These are phyloP conservation scores for Apeira syringaria DNA, from an alignment of 2,888 invertebrate species.

Conservation along the genomic window DNA sequence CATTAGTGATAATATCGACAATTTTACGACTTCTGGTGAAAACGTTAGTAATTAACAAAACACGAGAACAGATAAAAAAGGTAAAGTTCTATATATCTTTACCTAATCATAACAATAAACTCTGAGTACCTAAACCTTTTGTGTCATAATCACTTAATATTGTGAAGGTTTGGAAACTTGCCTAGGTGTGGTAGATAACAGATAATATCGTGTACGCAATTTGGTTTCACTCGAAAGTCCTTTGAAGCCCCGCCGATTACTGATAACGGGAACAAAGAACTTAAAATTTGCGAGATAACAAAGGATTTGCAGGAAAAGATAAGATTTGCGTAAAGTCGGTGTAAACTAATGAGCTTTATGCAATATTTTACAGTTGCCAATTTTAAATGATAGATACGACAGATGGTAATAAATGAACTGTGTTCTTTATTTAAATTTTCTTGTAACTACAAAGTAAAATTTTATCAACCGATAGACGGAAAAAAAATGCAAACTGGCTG, in stretches of 20 bases:
- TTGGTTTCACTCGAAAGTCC: conserved; percentile 26
- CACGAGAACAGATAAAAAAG: conserved; percentile 9
- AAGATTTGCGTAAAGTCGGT: conserved; percentile 17
- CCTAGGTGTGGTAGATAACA: conserved; percentile 24
- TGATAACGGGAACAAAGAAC: conserved; percentile 21
- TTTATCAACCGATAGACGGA: too few relatives aligned
- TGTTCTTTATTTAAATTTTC: too few relatives aligned
- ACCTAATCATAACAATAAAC: conserved; percentile 21
- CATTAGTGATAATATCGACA: background rate
- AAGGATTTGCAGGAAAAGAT: conserved; percentile 10
- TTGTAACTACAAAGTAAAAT: too few relatives aligned
- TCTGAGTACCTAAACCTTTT: conserved; percentile 21
- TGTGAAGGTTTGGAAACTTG: conserved; percentile 6
- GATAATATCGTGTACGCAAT: conserved; percentile 16
- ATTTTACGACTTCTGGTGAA: conserved; percentile 7
- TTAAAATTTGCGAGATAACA: conserved; percentile 17
- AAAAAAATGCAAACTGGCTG: too few relatives aligned
- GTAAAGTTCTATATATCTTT: conserved; percentile 14
- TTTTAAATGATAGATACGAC: conserved; percentile 8
- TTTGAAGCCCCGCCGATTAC: conserved; percentile 48
- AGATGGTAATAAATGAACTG: conserved; percentile 3
- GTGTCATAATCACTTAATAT: conserved; percentile 18
- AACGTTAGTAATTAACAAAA: conserved; percentile 3
- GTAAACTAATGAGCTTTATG: conserved; percentile 3
- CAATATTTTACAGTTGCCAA: conserved; percentile 21